Percentiles rank a stretch among this genome's conserved stretches.
These are phyloP conservation scores for Clinocottus analis DNA, from an alignment of 2,113 vertebrate genomes.

Conservation along the genomic window DNA sequence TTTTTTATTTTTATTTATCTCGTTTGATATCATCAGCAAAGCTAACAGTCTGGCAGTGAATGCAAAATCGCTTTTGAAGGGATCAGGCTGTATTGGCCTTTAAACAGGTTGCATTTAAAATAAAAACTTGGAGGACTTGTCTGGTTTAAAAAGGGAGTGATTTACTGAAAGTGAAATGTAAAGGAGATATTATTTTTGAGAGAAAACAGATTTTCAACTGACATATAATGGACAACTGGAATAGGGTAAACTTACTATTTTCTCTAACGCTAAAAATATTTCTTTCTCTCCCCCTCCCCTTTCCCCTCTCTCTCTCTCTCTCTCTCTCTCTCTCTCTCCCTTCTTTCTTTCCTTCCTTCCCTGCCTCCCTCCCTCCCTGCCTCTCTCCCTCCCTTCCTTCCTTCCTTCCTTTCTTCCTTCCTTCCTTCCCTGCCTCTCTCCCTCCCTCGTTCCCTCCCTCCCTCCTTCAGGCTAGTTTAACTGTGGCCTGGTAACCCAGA, in stretches of 20 bases:
- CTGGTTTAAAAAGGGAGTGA: slow-evolving; percentile 12
- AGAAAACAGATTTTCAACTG: too few species aligned
- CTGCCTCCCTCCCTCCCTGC: too few species aligned
- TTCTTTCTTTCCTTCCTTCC: not conserved
- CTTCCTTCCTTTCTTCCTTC: too few species aligned
- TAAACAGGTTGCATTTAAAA: slow-evolving; percentile 30
- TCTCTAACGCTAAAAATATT: too few species aligned
- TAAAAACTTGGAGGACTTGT: slow-evolving; percentile 27
- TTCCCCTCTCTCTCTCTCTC: not conserved
- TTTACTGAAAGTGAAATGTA: slow-evolving; percentile 30
- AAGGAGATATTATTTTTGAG: slow-evolving; percentile 18
- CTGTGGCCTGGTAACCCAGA: slow-evolving; percentile 47
- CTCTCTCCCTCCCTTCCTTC: not conserved
- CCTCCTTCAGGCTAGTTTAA: slow-evolving; percentile 27
- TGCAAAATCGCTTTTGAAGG: slow-evolving; percentile 21
- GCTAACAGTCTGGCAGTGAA: slow-evolving; percentile 10
- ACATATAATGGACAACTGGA: slow-evolving; percentile 6
- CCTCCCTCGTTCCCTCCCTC: too few species aligned
- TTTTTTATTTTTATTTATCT: not conserved
- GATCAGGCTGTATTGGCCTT: slow-evolving; percentile 23
- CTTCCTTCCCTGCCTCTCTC: too few species aligned
- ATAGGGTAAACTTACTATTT: not conserved
- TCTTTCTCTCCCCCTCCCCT: not conserved
- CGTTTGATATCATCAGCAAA: slow-evolving; percentile 10
- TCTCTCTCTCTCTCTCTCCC: not conserved